A percentile compares a stretch with the other conserved stretches of the same genome.
Evolutionary conservation across 2,888 invertebrate genomes (phyloP).

Genomic region (Melieria picta): DNA sequence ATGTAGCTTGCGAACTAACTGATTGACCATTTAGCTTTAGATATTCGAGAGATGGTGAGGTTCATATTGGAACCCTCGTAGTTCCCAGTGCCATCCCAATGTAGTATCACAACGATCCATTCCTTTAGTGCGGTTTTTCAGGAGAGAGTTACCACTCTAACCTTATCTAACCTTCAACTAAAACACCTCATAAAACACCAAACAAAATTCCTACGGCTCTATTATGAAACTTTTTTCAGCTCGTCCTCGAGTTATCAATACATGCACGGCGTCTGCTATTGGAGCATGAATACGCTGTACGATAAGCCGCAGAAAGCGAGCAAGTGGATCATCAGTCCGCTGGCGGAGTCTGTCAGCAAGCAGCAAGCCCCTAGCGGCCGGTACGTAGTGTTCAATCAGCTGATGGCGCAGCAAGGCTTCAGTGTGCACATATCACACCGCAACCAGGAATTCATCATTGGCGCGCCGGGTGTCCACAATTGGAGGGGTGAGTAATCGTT

Average conservation of each 20-base stretch:
- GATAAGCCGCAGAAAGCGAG: slow-evolving; percentile 35
- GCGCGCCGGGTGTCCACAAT: slow-evolving; percentile 45
- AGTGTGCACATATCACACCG: slow-evolving; percentile 48
- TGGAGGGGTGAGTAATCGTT: slow-evolving; percentile 43
- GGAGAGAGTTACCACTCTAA: too few species aligned
- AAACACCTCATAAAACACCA: background rate
- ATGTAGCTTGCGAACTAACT: too few species aligned
- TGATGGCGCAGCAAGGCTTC: slow-evolving; percentile 38
- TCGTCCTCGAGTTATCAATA: slow-evolving; percentile 16
- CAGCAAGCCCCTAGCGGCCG: background rate
- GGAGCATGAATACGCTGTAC: slow-evolving; percentile 45
- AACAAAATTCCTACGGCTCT: background rate
- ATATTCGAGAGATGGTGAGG: too few species aligned
- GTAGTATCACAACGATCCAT: too few species aligned
- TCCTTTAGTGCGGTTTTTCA: too few species aligned
- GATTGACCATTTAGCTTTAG: too few species aligned
- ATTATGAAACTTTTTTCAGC: too few species aligned
- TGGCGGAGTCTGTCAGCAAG: background rate
- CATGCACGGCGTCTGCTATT: slow-evolving; percentile 56
- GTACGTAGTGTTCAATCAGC: slow-evolving; percentile 8
- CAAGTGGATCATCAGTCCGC: background rate
- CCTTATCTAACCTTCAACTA: background rate
- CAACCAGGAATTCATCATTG: slow-evolving; percentile 47
- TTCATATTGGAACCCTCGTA: too few species aligned
- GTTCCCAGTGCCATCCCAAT: too few species aligned